Percentiles rank a stretch among this genome's conserved stretches.
phyloP scores from a whole-genome alignment of 1,140 invertebrate species.

The Chelonus insularis region DNA sequence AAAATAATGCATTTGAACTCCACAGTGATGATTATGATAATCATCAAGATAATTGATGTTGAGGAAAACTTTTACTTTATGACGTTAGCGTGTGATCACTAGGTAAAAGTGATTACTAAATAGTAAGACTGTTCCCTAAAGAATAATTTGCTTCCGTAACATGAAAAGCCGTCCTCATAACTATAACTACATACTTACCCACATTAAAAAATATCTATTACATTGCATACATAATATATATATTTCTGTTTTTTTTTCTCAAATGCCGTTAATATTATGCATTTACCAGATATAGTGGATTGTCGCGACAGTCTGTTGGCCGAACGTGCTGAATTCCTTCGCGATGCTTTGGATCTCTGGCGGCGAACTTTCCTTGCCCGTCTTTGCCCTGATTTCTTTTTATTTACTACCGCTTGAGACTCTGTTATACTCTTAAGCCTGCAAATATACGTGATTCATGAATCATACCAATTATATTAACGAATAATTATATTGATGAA shows the following conservation, averaged over 20 bases:
- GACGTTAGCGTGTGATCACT: slow-evolving; percentile 19
- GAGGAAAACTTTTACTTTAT: slow-evolving; percentile 24
- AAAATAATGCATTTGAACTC: no score
- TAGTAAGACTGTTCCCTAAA: neutral
- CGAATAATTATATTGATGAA: no score
- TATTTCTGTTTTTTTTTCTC: slow-evolving; percentile 5
- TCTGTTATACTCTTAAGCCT: slow-evolving; percentile 10
- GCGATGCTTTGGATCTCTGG: slow-evolving; percentile 27
- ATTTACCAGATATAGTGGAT: slow-evolving; percentile 20
- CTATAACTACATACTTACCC: neutral
- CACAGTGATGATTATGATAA: no score
- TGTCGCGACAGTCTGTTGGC: slow-evolving; percentile 7
- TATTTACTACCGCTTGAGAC: slow-evolving; percentile 1
- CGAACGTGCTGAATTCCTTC: slow-evolving; percentile 27
- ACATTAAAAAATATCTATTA: neutral
- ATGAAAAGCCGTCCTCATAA: neutral
- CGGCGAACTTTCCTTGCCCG: slow-evolving; percentile 26
- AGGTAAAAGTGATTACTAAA: slow-evolving; percentile 24
- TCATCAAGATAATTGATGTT: no score
- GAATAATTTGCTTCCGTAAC: slow-evolving; percentile 15
- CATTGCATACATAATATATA: neutral
- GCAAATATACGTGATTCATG: neutral
- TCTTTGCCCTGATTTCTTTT: slow-evolving; percentile 24
- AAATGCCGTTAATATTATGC: no score
- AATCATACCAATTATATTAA: neutral